Evolutionary conservation across 2,888 invertebrate genomes (phyloP).

Genomic region (Ichneumon xanthorius): DNA sequence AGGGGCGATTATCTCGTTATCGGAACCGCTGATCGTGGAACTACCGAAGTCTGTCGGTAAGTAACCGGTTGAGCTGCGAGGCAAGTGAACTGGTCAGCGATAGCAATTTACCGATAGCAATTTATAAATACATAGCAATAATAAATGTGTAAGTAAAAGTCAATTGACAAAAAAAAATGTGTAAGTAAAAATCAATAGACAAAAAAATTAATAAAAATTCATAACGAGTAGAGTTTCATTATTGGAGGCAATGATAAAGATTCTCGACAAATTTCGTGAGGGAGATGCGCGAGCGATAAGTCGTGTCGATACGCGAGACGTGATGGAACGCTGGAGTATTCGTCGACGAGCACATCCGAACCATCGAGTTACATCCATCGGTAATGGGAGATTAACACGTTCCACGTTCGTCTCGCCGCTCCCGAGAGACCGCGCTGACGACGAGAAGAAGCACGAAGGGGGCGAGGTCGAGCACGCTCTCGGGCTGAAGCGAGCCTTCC

Average conservation of each 20-base stretch:
- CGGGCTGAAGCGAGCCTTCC: slow-evolving; percentile 29
- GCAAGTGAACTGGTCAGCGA: neutral
- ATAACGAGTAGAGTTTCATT: neutral
- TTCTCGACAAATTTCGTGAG: neutral
- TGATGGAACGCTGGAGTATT: slow-evolving; percentile 30
- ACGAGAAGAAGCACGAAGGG: neutral
- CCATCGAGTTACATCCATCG: slow-evolving; percentile 40
- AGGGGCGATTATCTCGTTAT: neutral
- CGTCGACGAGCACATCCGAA: neutral
- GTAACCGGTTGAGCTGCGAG: neutral
- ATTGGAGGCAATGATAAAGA: neutral
- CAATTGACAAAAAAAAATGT: no score
- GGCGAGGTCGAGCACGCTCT: slow-evolving; percentile 49
- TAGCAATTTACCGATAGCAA: neutral
- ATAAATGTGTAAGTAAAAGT: neutral
- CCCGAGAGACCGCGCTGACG: slow-evolving; percentile 3
- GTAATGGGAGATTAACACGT: slow-evolving; percentile 37
- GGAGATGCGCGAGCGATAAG: neutral
- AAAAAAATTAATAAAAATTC: neutral
- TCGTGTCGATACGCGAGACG: slow-evolving; percentile 28
- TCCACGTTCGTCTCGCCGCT: slow-evolving; percentile 21
- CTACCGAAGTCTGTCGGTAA: neutral
- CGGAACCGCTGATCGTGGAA: neutral
- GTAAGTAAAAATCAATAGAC: no score
- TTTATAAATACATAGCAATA: neutral